A percentile compares a stretch with the other conserved stretches of the same genome.
Evolutionary conservation across 2,888 invertebrate species (phyloP).

Genomic region (Enchytraeus crypticus): DNA sequence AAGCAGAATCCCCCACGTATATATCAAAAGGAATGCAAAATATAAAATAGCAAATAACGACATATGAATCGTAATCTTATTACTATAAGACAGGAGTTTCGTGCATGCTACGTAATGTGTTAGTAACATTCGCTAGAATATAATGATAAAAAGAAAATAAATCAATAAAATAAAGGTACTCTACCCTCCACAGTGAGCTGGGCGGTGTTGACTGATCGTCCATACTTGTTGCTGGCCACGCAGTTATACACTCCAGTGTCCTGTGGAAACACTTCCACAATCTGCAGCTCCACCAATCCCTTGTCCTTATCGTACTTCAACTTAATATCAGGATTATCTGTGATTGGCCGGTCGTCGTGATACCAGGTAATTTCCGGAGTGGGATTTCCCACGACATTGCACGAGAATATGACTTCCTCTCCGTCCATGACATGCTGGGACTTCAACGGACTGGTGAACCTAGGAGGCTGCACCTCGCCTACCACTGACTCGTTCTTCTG

Average conservation of each 20-base stretch:
- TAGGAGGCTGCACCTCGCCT: conserved; percentile 17
- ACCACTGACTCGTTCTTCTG: neutral
- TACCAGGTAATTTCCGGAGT: conserved; percentile 91
- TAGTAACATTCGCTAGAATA: no score
- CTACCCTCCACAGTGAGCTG: conserved; percentile 38
- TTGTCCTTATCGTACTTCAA: conserved; percentile 39
- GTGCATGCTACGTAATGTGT: no score
- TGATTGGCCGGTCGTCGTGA: conserved; percentile 60
- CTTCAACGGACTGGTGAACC: conserved; percentile 20
- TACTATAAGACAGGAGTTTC: no score
- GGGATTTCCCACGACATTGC: conserved; percentile 71
- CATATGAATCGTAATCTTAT: no score
- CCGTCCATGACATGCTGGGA: conserved; percentile 39
- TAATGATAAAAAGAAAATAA: no score
- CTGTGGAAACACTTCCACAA: conserved; percentile 90
- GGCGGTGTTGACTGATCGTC: conserved; percentile 74
- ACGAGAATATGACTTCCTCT: conserved; percentile 39
- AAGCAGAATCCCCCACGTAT: no score
- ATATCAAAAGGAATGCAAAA: no score
- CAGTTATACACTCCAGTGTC: conserved; percentile 95
- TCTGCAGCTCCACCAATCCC: conserved; percentile 64
- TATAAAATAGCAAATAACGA: no score
- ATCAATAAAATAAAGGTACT: no score
- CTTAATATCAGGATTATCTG: conserved; percentile 30
- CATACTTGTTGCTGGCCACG: conserved; percentile 84